These are phyloP conservation scores for Drosophila sp. DNA, from an alignment of 1,140 invertebrate genomes.

Conservation along the genomic window DNA sequence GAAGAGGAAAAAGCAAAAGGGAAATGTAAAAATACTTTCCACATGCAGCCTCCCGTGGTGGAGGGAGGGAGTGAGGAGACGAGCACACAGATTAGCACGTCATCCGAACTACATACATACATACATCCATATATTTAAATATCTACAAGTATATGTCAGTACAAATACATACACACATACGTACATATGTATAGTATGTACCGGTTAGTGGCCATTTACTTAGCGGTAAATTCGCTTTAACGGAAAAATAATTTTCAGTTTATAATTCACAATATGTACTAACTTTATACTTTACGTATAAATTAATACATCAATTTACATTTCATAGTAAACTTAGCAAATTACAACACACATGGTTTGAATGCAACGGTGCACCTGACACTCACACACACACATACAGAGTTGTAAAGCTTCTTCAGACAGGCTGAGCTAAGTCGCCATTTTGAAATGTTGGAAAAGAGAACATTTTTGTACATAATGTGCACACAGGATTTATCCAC, in stretches of 20 bases:
- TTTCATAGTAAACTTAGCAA: constrained; percentile 9
- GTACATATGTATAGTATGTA: neutral
- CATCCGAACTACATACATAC: constrained; percentile 8
- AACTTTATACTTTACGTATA: no score
- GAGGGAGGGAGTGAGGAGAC: constrained; percentile 10
- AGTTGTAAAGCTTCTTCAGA: constrained; percentile 16
- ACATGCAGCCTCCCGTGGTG: constrained; percentile 22
- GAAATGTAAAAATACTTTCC: constrained; percentile 75
- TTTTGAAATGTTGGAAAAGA: constrained; percentile 57
- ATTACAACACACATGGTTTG: constrained; percentile 2
- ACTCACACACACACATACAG: constrained; percentile 11
- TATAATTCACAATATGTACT: neutral
- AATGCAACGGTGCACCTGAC: neutral
- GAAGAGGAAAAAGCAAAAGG: constrained; percentile 45
- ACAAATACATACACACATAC: neutral
- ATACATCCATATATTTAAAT: no score
- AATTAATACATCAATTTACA: neutral
- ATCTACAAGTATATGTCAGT: neutral
- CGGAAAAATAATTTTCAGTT: neutral
- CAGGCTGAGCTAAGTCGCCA: constrained; percentile 47
- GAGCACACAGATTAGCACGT: constrained; percentile 16
- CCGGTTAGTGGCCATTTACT: constrained; percentile 4
- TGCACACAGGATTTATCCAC: neutral
- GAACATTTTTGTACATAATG: constrained; percentile 14
- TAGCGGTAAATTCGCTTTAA: neutral